A percentile compares a stretch with the other conserved stretches of the same genome.
Evolutionary conservation across 2,888 invertebrate genomes (phyloP).

Genomic region (Drosophila rubida): DNA sequence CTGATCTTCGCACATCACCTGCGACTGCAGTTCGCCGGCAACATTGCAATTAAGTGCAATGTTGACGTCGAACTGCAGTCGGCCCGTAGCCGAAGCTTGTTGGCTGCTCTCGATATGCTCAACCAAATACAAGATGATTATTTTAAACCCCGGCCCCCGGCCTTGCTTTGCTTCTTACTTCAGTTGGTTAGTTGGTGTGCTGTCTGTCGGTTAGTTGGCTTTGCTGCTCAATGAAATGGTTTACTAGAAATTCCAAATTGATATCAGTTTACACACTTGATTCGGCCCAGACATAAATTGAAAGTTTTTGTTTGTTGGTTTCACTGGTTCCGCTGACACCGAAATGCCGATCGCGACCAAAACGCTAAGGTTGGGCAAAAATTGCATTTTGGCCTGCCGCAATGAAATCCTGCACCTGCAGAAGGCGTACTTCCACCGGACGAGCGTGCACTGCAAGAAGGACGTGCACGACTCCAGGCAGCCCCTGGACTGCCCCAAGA

Average conservation of each 20-base stretch:
- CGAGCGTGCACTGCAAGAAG: background rate
- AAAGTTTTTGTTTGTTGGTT: slow-evolving; percentile 10
- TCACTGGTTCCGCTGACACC: background rate
- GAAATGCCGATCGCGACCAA: slow-evolving; percentile 19
- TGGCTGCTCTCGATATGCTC: background rate
- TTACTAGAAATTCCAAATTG: background rate
- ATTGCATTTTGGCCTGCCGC: background rate
- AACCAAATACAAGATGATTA: slow-evolving; percentile 9
- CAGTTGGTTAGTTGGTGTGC: slow-evolving; percentile 3
- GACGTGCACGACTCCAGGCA: rapidly evolving
- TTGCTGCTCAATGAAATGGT: background rate
- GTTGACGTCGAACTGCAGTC: slow-evolving; percentile 8
- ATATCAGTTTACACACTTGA: background rate
- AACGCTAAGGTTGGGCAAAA: background rate
- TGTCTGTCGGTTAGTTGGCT: slow-evolving; percentile 9
- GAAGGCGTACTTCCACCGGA: background rate
- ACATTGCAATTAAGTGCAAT: background rate
- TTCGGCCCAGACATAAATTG: slow-evolving; percentile 3
- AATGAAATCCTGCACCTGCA: rapidly evolving
- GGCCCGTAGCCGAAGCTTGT: background rate
- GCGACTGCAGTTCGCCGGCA: slow-evolving; percentile 11
- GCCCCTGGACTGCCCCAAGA: background rate
- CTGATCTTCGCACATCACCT: slow-evolving; percentile 18
- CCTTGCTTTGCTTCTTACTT: background rate
- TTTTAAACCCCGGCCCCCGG: slow-evolving; percentile 6